Percentiles rank a stretch among this genome's conserved stretches.
phyloP scores from a whole-genome alignment of 2,113 vertebrate genomes.

The Anthoscopus minutus region DNA sequence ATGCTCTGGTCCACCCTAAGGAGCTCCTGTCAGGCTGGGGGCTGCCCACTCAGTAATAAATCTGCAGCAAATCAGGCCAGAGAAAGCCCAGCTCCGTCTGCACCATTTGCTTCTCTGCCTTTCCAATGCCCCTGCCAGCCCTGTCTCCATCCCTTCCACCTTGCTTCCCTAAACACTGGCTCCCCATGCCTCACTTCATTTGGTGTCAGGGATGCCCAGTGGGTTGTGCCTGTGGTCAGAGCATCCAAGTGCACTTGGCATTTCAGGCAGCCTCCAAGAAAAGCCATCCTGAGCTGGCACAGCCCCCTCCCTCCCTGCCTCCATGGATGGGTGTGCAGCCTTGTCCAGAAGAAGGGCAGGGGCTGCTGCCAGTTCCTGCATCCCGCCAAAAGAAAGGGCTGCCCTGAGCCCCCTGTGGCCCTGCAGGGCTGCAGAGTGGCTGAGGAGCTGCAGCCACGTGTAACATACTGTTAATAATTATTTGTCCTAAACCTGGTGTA shows the following conservation, averaged over 20 bases:
- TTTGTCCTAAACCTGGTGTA: background rate
- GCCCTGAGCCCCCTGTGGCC: background rate
- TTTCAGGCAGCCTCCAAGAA: background rate
- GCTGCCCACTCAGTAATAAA: background rate
- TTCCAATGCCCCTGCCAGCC: background rate
- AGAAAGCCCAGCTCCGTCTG: fast-evolving
- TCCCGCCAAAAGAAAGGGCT: background rate
- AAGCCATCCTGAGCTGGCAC: background rate
- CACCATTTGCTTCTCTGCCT: background rate
- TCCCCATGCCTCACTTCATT: background rate
- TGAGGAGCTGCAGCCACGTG: background rate
- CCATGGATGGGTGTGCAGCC: fast-evolving
- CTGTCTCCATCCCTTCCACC: background rate
- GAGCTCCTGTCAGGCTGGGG: background rate
- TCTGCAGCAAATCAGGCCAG: too few relatives aligned
- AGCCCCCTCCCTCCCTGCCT: background rate
- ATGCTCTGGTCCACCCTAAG: background rate
- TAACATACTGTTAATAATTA: background rate
- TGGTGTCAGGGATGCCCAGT: background rate
- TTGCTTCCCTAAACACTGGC: fast-evolving
- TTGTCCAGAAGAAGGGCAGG: background rate
- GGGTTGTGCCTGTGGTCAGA: background rate
- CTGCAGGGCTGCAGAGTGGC: background rate
- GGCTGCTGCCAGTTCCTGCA: background rate
- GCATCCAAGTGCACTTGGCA: background rate